These are phyloP conservation scores for Gouania willdenowi DNA, from an alignment of 2,797 vertebrate species.

Conservation along the genomic window DNA sequence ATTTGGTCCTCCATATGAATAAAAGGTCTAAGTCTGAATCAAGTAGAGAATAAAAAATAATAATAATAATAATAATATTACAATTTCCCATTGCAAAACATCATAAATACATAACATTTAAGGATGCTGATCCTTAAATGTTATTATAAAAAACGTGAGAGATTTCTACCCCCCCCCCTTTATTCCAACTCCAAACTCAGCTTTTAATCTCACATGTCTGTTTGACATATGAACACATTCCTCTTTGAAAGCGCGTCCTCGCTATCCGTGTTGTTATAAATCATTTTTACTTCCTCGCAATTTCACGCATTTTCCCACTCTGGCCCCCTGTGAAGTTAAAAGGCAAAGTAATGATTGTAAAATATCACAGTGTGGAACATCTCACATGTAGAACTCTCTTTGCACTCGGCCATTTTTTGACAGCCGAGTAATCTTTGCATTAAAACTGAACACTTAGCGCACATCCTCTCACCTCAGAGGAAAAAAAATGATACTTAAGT, in stretches of 20 bases:
- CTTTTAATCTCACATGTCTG: slow-evolving; percentile 14
- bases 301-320: slow-evolving; percentile 36
- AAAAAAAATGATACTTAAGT: slow-evolving; percentile 2
- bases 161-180: slow-evolving; percentile 38
- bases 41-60: no score
- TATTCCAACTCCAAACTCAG: slow-evolving; percentile 8
- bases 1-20: no score
- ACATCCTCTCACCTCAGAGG: slow-evolving; percentile 24
- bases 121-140: slow-evolving; percentile 34
- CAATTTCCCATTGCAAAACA: no score
- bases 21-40: no score
- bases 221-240: slow-evolving; percentile 30
- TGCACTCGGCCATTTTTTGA: slow-evolving; percentile 30
- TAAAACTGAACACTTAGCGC: slow-evolving; percentile 24
- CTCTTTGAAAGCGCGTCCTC: slow-evolving; percentile 7
- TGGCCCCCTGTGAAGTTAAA: slow-evolving; percentile 20
- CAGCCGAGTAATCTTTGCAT: slow-evolving; percentile 41
- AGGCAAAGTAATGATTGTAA: slow-evolving; percentile 21
- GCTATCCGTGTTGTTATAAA: slow-evolving; percentile 34
- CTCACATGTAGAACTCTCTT: neutral
- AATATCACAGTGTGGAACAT: slow-evolving; percentile 13
- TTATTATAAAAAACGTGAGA: no score
- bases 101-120: no score
- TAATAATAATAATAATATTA: no score
- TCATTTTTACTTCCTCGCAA: slow-evolving; percentile 34